Conservation (phyloP, 2,888 invertebrate species). For the Pilophorus perplexus region DNA sequence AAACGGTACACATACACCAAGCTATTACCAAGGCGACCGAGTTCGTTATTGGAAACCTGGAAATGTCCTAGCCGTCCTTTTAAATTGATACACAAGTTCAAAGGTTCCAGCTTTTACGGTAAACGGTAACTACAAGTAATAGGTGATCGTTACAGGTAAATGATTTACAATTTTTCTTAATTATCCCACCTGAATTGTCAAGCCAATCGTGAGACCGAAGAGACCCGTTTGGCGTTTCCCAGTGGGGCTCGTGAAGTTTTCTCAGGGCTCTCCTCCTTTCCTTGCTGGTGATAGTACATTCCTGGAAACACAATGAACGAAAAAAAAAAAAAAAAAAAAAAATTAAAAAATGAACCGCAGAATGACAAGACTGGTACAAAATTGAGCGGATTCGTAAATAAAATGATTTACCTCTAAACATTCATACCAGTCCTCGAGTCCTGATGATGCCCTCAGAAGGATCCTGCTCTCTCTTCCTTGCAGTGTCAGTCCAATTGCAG, state of each 20-base stretch:
- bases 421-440: slow-evolving; percentile 66
- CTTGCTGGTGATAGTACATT: slow-evolving; percentile 64
- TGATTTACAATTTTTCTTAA: no score
- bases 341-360: neutral
- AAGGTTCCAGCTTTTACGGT: no score
- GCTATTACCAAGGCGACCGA: no score
- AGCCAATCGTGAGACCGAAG: slow-evolving; percentile 38
- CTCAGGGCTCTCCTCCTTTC: slow-evolving; percentile 61
- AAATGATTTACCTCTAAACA: slow-evolving; percentile 57
- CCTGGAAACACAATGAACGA: slow-evolving; percentile 51
- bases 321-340: neutral
- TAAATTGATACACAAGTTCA: no score
- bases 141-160: no score
- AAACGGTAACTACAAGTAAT: no score
- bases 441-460: slow-evolving; percentile 56
- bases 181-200: slow-evolving; percentile 41
- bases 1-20: no score
- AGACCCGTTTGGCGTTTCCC: slow-evolving; percentile 43
- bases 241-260: slow-evolving; percentile 54
- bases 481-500: slow-evolving; percentile 60
- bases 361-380: neutral
- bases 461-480: slow-evolving; percentile 53
- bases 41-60: no score
- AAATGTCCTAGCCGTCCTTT: no score
- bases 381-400: neutral